These are phyloP conservation scores for Ochropacha duplaris DNA, from an alignment of 2,888 invertebrate genomes.

Conservation along the genomic window DNA sequence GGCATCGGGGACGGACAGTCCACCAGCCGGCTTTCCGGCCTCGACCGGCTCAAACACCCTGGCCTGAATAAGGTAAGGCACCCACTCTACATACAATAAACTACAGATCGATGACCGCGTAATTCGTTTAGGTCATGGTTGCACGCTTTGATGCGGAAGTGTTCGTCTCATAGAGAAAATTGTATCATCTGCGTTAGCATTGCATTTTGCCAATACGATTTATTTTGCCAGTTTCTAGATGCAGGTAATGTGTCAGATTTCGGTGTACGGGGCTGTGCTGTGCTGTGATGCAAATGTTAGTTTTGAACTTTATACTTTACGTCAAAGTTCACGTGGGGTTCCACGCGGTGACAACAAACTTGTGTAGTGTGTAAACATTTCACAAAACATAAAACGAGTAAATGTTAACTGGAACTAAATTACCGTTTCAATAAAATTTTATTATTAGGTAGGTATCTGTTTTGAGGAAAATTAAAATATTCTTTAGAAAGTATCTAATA, in stretches of 20 bases:
- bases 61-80: slow-evolving; percentile 86
- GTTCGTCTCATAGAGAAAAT: slow-evolving; percentile 24
- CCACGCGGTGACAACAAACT: slow-evolving; percentile 52
- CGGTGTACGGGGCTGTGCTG: slow-evolving; percentile 12
- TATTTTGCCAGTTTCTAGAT: slow-evolving; percentile 4
- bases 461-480: too few species aligned
- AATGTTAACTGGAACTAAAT: too few species aligned
- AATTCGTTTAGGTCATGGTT: slow-evolving; percentile 64
- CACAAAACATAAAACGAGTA: not conserved
- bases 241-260: slow-evolving; percentile 5
- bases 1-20: slow-evolving; percentile 83
- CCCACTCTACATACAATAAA: not conserved
- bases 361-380: slow-evolving; percentile 9
- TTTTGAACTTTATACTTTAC: slow-evolving; percentile 48
- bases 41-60: slow-evolving; percentile 86
- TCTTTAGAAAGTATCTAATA: too few species aligned
- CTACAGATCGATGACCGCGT: slow-evolving; percentile 31
- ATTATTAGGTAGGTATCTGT: too few species aligned
- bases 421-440: too few species aligned
- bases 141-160: slow-evolving; percentile 48
- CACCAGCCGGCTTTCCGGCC: slow-evolving; percentile 83
- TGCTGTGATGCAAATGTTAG: slow-evolving; percentile 50
- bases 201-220: slow-evolving; percentile 22
- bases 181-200: slow-evolving; percentile 27
- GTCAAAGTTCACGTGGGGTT: slow-evolving; percentile 49